phyloP scores from a whole-genome alignment of 2,888 invertebrate genomes.

The Augochlorella aurata region DNA sequence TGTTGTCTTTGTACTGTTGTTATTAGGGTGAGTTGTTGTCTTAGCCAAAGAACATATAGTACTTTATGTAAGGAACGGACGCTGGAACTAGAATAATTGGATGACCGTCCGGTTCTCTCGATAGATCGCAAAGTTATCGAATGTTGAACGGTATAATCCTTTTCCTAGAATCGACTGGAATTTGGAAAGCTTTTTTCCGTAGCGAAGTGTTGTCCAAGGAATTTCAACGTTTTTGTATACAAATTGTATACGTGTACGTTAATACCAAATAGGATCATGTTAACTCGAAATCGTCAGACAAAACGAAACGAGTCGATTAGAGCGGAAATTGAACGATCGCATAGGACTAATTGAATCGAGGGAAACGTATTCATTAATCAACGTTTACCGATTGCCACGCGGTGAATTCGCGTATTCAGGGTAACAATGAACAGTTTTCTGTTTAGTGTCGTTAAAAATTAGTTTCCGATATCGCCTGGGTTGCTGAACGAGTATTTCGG shows the following conservation, averaged over 20 bases:
- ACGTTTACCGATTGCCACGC: conserved; percentile 15
- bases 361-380: not conserved
- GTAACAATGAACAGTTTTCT: conserved; percentile 23
- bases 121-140: conserved; percentile 20
- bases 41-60: conserved; percentile 59
- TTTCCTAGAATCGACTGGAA: conserved; percentile 12
- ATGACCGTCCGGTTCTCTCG: conserved; percentile 33
- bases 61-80: conserved; percentile 1
- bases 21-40: conserved; percentile 52
- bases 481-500: conserved; percentile 20
- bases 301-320: conserved; percentile 12
- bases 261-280: conserved; percentile 25
- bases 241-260: conserved; percentile 15
- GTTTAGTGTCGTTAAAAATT: not conserved
- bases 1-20: conserved; percentile 59
- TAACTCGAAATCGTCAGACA: conserved; percentile 18
- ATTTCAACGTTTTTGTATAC: conserved; percentile 31
- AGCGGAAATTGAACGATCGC: conserved; percentile 11
- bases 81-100: conserved; percentile 30
- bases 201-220: conserved; percentile 8
- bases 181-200: not conserved
- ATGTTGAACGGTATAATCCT: conserved; percentile 29
- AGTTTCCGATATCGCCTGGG: conserved; percentile 24
- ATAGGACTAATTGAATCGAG: conserved; percentile 13
- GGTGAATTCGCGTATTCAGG: conserved; percentile 20